phyloP scores from a whole-genome alignment of 2,888 invertebrate species.

The Plagodis dolabraria region DNA sequence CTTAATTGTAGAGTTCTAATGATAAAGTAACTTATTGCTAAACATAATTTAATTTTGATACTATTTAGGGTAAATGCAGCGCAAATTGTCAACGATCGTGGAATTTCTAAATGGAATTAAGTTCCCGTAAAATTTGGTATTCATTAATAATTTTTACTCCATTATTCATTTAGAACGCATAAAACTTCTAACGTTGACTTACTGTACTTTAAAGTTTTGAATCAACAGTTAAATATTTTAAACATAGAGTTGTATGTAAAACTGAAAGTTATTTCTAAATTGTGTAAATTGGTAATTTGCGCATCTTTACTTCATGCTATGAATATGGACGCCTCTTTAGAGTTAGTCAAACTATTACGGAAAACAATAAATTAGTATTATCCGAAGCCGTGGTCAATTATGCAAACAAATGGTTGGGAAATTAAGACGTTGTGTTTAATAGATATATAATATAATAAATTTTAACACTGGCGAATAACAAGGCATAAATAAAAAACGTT shows the following conservation, averaged over 20 bases:
- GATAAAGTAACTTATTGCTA: conserved; percentile 47
- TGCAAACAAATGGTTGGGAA: conserved; percentile 50
- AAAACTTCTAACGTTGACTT: conserved; percentile 62
- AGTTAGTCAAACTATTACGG: conserved; percentile 76
- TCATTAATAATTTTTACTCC: conserved; percentile 39
- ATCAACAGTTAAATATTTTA: conserved; percentile 66
- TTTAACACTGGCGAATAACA: too few species aligned
- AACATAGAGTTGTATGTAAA: conserved; percentile 68
- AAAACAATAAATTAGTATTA: conserved; percentile 36
- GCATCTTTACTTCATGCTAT: conserved; percentile 79
- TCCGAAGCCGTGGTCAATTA: conserved; percentile 76
- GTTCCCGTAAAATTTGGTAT: conserved; percentile 71
- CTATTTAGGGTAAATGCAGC: conserved; percentile 48
- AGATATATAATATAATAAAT: conserved; percentile 29
- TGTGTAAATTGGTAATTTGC: conserved; percentile 79
- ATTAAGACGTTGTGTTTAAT: conserved; percentile 40
- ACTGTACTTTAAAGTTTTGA: conserved; percentile 57
- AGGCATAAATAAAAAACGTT: conserved; percentile 2
- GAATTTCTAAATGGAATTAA: conserved; percentile 81
- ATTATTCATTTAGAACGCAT: conserved; percentile 68
- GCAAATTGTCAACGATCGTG: conserved; percentile 53
- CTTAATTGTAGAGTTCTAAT: conserved; percentile 43
- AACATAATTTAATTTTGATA: conserved; percentile 45
- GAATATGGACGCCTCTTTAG: conserved; percentile 82
- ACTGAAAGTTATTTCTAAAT: conserved; percentile 68